phyloP scores from a whole-genome alignment of 1,140 invertebrate genomes.

The Drosophila jambulina region DNA sequence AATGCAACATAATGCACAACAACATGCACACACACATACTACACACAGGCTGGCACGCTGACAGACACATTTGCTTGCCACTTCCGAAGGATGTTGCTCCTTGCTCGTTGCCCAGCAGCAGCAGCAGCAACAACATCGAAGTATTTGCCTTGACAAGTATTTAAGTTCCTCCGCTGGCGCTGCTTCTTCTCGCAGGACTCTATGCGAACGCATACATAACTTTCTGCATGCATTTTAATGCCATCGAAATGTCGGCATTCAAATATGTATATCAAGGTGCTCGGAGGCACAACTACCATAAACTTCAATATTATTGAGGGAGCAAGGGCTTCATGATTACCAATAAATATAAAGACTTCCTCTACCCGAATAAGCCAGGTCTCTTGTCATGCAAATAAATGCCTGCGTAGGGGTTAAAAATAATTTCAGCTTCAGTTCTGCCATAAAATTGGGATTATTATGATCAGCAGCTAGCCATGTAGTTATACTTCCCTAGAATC shows the following conservation, averaged over 20 bases:
- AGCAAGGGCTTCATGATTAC: constrained; percentile 11
- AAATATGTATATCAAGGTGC: constrained; percentile 34
- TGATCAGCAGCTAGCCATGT: background rate
- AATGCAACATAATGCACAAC: constrained; percentile 79
- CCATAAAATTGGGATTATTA: background rate
- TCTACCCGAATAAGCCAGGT: background rate
- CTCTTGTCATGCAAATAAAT: constrained; percentile 18
- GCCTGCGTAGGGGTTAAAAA: background rate
- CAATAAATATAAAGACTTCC: constrained; percentile 10
- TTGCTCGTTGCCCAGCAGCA: constrained; percentile 48
- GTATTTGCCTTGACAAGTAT: constrained; percentile 73
- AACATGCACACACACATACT: constrained; percentile 43
- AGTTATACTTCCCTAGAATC: background rate
- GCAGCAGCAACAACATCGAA: constrained; percentile 42
- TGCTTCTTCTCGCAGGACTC: constrained; percentile 16
- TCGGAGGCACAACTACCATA: constrained; percentile 7
- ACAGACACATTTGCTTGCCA: constrained; percentile 70
- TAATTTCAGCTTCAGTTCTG: background rate
- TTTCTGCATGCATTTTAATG: constrained; percentile 62
- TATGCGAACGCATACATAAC: constrained; percentile 44
- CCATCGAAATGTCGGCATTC: constrained; percentile 39
- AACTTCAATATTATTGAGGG: constrained; percentile 29
- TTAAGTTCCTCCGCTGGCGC: constrained; percentile 57
- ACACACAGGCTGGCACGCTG: constrained; percentile 22
- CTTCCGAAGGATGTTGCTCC: constrained; percentile 69